A percentile compares a stretch with the other conserved stretches of the same genome.
phyloP scores from a whole-genome alignment of 2,888 invertebrate genomes.

The Abscondita cerata region DNA sequence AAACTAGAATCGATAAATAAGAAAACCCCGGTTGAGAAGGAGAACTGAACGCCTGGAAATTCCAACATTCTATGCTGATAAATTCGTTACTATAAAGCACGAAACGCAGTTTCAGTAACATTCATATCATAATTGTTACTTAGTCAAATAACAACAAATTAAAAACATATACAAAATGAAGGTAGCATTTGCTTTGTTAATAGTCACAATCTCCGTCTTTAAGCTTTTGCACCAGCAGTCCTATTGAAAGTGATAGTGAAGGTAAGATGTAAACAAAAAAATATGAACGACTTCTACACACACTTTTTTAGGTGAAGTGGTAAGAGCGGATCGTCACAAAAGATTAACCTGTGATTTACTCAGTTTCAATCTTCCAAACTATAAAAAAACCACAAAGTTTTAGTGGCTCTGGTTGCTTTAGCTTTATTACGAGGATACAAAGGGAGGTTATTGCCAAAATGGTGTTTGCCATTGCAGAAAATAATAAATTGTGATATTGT shows the following conservation, averaged over 20 bases:
- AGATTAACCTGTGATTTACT: conserved; percentile 59
- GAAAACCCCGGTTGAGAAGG: no score
- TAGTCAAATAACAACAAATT: no score
- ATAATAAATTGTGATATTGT: no score
- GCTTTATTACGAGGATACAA: conserved; percentile 39
- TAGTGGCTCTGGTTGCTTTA: conserved; percentile 58
- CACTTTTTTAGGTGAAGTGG: neutral
- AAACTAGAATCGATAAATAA: no score
- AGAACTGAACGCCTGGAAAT: no score
- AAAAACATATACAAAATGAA: neutral
- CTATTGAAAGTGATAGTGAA: neutral
- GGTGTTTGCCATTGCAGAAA: conserved; percentile 16
- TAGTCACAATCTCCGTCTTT: neutral
- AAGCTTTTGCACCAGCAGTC: neutral
- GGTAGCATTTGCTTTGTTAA: neutral
- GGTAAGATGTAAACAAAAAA: neutral
- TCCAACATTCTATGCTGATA: no score
- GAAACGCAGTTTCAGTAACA: no score
- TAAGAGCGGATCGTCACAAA: conserved; percentile 38
- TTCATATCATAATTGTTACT: no score
- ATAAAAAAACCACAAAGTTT: conserved; percentile 56
- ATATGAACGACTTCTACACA: no score
- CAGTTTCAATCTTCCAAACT: conserved; percentile 46
- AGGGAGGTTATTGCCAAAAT: conserved; percentile 12
- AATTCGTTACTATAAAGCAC: no score